phyloP scores from a whole-genome alignment of 2,888 invertebrate genomes.

The Nipponacmea schrenckii region DNA sequence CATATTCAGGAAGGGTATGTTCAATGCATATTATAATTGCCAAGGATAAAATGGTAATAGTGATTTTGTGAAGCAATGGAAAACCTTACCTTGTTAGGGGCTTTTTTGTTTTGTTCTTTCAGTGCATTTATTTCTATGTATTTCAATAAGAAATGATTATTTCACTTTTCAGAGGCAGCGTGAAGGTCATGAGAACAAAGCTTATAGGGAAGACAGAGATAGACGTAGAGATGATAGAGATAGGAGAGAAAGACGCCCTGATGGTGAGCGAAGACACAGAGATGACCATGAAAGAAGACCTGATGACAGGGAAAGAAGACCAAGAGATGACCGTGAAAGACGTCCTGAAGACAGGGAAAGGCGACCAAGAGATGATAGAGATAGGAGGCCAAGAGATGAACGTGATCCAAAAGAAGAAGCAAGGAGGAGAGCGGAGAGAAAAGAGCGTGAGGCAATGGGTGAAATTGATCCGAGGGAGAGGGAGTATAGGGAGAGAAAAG shows the following conservation, averaged over 20 bases:
- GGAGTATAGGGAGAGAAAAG: background rate
- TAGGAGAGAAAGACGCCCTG: conserved; percentile 20
- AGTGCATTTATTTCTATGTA: too few relatives aligned
- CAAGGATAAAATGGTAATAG: background rate
- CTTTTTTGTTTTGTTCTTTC: too few relatives aligned
- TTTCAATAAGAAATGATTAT: background rate
- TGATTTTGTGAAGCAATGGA: background rate
- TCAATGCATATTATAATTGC: too few relatives aligned
- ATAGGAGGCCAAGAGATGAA: conserved; percentile 22
- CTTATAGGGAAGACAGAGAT: conserved; percentile 36
- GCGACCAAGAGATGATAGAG: conserved; percentile 31
- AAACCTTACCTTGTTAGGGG: too few relatives aligned
- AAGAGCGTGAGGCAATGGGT: background rate
- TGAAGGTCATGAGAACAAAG: conserved; percentile 43
- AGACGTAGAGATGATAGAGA: conserved; percentile 8
- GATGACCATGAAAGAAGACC: conserved; percentile 30
- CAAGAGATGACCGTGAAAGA: conserved; percentile 26
- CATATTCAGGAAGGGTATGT: conserved; percentile 29
- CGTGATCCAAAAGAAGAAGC: conserved; percentile 17
- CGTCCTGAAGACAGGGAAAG: conserved; percentile 22
- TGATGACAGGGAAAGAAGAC: conserved; percentile 22
- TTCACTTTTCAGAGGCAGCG: background rate
- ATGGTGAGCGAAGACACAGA: conserved; percentile 23
- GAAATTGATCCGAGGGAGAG: conserved; percentile 12
- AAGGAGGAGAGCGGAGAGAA: conserved; percentile 1